phyloP scores from a whole-genome alignment of 2,113 vertebrate species.

The Anarrhichthys ocellatus region DNA sequence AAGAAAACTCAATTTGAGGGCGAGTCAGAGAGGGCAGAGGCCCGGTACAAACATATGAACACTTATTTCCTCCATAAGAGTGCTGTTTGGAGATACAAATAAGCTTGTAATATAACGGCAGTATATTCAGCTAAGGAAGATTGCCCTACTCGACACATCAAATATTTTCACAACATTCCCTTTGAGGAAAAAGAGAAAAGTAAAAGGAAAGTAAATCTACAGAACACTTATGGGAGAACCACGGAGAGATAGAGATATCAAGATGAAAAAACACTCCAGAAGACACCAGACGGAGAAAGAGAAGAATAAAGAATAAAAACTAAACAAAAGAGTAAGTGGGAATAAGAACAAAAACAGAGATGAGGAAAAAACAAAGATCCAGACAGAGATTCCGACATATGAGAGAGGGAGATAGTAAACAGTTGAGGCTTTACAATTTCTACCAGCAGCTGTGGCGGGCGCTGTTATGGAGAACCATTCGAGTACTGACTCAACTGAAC shows the following conservation, averaged over 20 bases:
- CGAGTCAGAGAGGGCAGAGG: not conserved
- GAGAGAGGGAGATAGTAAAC: not conserved
- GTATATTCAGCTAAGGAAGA: not conserved
- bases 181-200: not conserved
- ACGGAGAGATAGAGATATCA: not conserved
- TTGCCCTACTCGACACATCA: slow-evolving; percentile 7
- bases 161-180: not conserved
- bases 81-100: slow-evolving; percentile 17
- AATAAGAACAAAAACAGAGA: not conserved
- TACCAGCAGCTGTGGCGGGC: not conserved
- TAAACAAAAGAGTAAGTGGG: not conserved
- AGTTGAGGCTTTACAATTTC: not conserved
- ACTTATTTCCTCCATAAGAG: slow-evolving; percentile 4
- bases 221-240: not conserved
- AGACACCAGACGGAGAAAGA: not conserved
- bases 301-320: not conserved
- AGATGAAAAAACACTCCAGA: not conserved
- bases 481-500: not conserved
- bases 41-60: not conserved
- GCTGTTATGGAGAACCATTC: not conserved
- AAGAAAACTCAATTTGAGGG: slow-evolving; percentile 28
- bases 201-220: slow-evolving; percentile 8
- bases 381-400: not conserved
- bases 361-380: not conserved
- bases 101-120: not conserved